Conservation (phyloP, 2,888 invertebrate genomes). For the Anoncus sp. region DNA sequence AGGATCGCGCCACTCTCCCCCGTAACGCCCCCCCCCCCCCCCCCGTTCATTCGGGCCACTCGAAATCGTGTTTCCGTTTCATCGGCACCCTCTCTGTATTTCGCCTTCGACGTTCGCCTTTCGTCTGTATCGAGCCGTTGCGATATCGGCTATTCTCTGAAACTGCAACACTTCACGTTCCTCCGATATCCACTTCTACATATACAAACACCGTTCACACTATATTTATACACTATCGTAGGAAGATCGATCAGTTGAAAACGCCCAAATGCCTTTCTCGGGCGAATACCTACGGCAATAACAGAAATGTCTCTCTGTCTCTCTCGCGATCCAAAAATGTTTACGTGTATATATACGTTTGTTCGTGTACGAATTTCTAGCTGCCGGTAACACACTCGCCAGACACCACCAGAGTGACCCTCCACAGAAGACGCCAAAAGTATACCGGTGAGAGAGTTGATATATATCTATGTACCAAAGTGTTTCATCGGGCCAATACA, state of each 20-base stretch:
- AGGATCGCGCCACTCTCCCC: too few species aligned
- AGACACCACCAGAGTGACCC: too few species aligned
- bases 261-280: constrained; percentile 53
- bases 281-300: constrained; percentile 44
- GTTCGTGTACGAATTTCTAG: constrained; percentile 29
- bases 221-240: background rate
- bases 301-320: constrained; percentile 32
- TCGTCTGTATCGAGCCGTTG: constrained; percentile 21
- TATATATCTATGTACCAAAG: too few species aligned
- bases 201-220: constrained; percentile 1
- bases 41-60: constrained; percentile 30
- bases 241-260: constrained; percentile 31
- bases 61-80: constrained; percentile 56
- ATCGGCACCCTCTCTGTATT: constrained; percentile 24
- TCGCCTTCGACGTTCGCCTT: constrained; percentile 13
- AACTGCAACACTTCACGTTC: constrained; percentile 34
- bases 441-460: background rate
- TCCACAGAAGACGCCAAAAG: too few species aligned
- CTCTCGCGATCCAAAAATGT: constrained; percentile 27
- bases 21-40: too few species aligned
- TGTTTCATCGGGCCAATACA: too few species aligned
- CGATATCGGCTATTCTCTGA: constrained; percentile 35
- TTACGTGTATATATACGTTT: background rate
- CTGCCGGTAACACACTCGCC: constrained; percentile 21
- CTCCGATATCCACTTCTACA: constrained; percentile 15